Conservation (phyloP, 92 coral and sea anemone species). For the Epizoanthus rinbou region DNA sequence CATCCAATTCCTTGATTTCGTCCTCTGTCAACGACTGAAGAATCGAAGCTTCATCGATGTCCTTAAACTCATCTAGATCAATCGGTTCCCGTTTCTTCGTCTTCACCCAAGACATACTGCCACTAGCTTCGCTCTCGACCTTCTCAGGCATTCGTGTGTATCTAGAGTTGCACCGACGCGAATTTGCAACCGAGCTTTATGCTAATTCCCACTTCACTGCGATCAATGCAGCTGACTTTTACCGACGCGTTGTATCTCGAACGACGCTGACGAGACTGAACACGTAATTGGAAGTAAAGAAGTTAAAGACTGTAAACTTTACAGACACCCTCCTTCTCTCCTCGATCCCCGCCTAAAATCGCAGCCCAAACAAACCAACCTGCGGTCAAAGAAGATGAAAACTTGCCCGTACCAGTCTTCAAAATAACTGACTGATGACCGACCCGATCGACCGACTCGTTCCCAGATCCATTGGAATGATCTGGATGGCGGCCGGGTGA, state of each 20-base stretch:
- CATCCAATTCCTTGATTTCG: conserved; percentile 81
- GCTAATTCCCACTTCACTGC: conserved; percentile 26
- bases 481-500: no score
- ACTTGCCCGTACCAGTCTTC: no score
- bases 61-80: conserved; percentile 71
- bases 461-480: no score
- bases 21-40: conserved; percentile 87
- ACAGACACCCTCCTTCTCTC: background rate
- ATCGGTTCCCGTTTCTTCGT: conserved; percentile 60
- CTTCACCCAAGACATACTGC: conserved; percentile 84
- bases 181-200: conserved; percentile 44
- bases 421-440: no score
- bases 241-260: conserved; percentile 5
- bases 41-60: conserved; percentile 79
- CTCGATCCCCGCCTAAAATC: background rate
- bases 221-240: background rate
- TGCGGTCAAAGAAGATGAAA: no score
- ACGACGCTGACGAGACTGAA: conserved; percentile 6
- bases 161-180: background rate
- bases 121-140: background rate
- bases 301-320: background rate
- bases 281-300: background rate
- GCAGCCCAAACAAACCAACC: no score
- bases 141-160: conserved; percentile 38
- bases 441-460: no score